Conservation (phyloP, 2,113 vertebrate genomes). For the Podilymbus podiceps region DNA sequence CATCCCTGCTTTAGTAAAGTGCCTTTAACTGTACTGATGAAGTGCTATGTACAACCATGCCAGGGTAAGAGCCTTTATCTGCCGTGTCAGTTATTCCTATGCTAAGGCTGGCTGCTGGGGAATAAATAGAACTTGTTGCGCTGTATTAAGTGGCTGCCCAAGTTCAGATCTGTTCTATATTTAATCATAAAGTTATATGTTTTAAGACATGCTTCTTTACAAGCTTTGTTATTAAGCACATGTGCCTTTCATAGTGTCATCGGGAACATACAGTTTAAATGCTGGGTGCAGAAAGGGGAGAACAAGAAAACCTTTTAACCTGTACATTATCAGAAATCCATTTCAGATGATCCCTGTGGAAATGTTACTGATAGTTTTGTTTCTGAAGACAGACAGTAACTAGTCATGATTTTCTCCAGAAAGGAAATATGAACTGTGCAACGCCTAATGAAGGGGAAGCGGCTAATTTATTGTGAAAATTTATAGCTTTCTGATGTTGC, state of each 20-base stretch:
- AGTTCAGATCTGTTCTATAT: slow-evolving; percentile 11
- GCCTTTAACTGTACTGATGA: slow-evolving; percentile 3
- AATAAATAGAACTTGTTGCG: slow-evolving; percentile 47
- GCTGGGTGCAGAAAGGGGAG: slow-evolving; percentile 11
- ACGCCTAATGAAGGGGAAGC: neutral
- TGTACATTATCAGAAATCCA: neutral
- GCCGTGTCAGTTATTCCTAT: neutral
- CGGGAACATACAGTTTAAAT: neutral
- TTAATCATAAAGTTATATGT: neutral
- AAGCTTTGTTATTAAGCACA: slow-evolving; percentile 28
- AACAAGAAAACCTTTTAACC: slow-evolving; percentile 36
- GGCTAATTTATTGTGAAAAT: neutral
- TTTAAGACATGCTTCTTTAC: slow-evolving; percentile 26
- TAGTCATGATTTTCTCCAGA: slow-evolving; percentile 5
- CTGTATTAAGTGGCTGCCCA: neutral
- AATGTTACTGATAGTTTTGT: neutral
- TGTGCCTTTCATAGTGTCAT: slow-evolving; percentile 23
- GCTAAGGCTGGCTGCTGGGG: neutral
- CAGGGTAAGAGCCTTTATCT: slow-evolving; percentile 42
- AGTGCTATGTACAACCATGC: neutral
- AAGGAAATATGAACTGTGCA: slow-evolving; percentile 2
- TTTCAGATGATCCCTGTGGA: slow-evolving; percentile 41
- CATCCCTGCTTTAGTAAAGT: neutral
- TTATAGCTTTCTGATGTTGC: neutral
- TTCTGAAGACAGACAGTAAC: slow-evolving; percentile 8